Percentiles rank a stretch among this genome's conserved stretches.
phyloP scores from a whole-genome alignment of 2,797 vertebrate species.

The Protonibea diacanthus region DNA sequence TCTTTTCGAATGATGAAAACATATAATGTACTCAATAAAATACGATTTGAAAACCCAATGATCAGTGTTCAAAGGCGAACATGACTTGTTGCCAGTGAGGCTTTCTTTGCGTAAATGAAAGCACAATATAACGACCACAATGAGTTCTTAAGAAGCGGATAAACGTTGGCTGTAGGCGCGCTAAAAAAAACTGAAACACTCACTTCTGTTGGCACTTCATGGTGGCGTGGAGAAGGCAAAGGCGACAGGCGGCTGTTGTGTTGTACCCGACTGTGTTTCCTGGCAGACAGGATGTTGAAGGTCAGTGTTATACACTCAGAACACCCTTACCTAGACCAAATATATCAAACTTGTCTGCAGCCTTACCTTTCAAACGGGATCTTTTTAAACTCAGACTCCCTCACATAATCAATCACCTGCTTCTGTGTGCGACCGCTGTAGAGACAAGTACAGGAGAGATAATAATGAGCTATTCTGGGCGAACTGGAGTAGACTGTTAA shows the following conservation, averaged over 20 bases:
- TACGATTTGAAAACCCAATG: background rate
- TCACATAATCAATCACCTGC: constrained; percentile 98
- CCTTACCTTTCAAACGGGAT: constrained; percentile 96
- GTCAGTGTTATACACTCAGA: constrained; percentile 40
- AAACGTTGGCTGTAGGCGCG: background rate
- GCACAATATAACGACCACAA: background rate
- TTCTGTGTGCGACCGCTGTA: constrained; percentile 97
- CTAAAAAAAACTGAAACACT: constrained; percentile 69
- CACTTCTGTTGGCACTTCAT: constrained; percentile 95
- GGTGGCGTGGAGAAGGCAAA: constrained; percentile 88
- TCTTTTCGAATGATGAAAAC: too few species aligned
- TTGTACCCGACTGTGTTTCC: constrained; percentile 98
- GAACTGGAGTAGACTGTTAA: constrained; percentile 31
- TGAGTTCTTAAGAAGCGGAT: background rate
- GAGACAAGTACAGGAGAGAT: constrained; percentile 50
- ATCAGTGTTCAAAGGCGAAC: background rate
- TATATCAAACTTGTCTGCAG: constrained; percentile 19
- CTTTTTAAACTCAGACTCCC: constrained; percentile 97
- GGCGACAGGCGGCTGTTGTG: constrained; percentile 89
- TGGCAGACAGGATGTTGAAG: constrained; percentile 74
- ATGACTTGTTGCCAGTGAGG: background rate
- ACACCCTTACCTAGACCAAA: constrained; percentile 6
- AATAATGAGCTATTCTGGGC: constrained; percentile 53
- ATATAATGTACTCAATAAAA: background rate
- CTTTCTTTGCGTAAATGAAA: constrained; percentile 10